A percentile compares a stretch with the other conserved stretches of the same genome.
These are phyloP conservation scores for Melanostoma mellinum DNA, from an alignment of 2,888 invertebrate genomes.

Conservation along the genomic window DNA sequence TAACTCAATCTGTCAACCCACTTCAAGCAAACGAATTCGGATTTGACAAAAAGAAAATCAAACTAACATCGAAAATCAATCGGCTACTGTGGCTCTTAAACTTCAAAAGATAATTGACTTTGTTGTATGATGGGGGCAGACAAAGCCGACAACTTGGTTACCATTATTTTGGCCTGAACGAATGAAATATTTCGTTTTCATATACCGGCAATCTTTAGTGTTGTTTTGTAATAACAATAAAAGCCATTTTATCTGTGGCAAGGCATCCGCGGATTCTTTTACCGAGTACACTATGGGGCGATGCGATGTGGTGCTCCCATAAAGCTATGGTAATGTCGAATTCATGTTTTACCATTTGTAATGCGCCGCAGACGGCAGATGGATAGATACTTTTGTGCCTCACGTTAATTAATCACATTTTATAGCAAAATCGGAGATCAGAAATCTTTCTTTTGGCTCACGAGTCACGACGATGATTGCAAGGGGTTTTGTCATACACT, in stretches of 20 bases:
- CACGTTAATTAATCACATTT: constrained; percentile 69
- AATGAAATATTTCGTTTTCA: constrained; percentile 11
- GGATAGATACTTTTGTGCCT: constrained; percentile 69
- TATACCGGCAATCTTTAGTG: constrained; percentile 14
- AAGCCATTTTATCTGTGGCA: constrained; percentile 60
- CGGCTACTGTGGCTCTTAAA: constrained; percentile 45
- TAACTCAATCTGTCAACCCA: constrained; percentile 66
- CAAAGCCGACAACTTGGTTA: neutral
- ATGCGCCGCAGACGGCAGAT: constrained; percentile 71
- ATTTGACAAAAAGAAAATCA: neutral
- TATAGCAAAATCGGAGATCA: constrained; percentile 52
- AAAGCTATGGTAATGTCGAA: constrained; percentile 73
- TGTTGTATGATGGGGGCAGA: constrained; percentile 10
- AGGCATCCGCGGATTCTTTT: constrained; percentile 52
- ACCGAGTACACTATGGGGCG: neutral
- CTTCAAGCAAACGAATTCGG: constrained; percentile 34
- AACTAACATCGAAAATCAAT: constrained; percentile 65
- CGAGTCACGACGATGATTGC: neutral
- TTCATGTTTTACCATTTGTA: constrained; percentile 74
- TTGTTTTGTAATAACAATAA: constrained; percentile 58
- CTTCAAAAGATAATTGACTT: constrained; percentile 45
- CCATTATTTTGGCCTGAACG: no score
- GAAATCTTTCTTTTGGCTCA: constrained; percentile 38
- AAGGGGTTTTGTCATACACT: constrained; percentile 15
- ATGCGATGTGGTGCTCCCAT: constrained; percentile 13